Conservation (phyloP, 2,888 invertebrate genomes). For the Scaptomyza tumidula region DNA sequence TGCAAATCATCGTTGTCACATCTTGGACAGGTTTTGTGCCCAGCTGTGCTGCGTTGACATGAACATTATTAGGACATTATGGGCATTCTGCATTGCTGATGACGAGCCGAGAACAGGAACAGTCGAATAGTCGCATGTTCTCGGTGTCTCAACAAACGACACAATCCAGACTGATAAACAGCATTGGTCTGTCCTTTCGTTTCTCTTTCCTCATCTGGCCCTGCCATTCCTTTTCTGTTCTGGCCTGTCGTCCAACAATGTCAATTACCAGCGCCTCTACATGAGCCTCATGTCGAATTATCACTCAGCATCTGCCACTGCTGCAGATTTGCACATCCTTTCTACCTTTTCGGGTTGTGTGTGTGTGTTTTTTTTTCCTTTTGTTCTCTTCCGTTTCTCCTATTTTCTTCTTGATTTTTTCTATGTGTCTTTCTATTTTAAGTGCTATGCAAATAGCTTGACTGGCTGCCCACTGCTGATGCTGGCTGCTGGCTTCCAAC, state of each 20-base stretch:
- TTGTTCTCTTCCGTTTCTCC: neutral
- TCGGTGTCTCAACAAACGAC: neutral
- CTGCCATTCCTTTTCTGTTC: neutral
- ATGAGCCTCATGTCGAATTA: conserved; percentile 65
- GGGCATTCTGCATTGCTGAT: conserved; percentile 51
- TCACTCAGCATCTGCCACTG: conserved; percentile 57
- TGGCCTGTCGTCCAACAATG: conserved; percentile 49
- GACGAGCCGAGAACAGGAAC: conserved; percentile 21
- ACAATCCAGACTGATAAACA: conserved; percentile 50
- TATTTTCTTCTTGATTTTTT: conserved; percentile 21
- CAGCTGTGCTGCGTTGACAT: conserved; percentile 39
- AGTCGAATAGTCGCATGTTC: conserved; percentile 3
- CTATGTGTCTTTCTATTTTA: conserved; percentile 62
- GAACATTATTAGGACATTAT: conserved; percentile 47
- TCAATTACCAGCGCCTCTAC: conserved; percentile 59
- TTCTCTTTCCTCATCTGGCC: neutral
- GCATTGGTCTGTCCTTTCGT: conserved; percentile 23
- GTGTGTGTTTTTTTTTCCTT: neutral
- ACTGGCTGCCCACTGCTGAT: conserved; percentile 34
- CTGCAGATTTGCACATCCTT: conserved; percentile 56
- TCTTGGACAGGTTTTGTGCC: conserved; percentile 40
- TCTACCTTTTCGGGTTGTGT: conserved; percentile 35
- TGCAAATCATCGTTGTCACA: conserved; percentile 58
- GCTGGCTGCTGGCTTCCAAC: conserved; percentile 47
- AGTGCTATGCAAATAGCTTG: conserved; percentile 70